Base-by-base conservation (phyloP, 1,140 invertebrate species). In the Gyrodactylus bullatarudis region DNA sequence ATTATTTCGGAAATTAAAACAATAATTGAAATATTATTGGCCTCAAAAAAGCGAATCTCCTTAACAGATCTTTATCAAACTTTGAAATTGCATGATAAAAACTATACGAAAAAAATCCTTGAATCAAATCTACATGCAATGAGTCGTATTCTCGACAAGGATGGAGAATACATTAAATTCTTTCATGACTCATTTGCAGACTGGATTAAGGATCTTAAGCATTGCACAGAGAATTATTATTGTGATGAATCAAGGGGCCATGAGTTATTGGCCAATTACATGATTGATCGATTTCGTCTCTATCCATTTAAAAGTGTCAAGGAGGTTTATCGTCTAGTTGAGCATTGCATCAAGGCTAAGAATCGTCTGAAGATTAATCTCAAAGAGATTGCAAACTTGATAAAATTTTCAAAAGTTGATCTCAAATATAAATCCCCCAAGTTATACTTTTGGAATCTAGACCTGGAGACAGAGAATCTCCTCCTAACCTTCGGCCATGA, bases 181-280 rank as follows among this genome's bases (percentile, higher is more conserved):
- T 54, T 54, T 24, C 86, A 88, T 74, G 87, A 90, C 78, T 91
- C 89, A 74, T 94, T 94, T 79, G 87, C 89, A 8, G 88, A 90
- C 77, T 96, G 91, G 91, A 79, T 95, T 68, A 80, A 89, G 23
- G 91, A 96, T 80, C 90, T 94, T 0, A 96, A 95, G 80, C 90
- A 94, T 77, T 93, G 90, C 78, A 94, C 91, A 19, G 87, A 88
- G 74, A 87, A 89, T 76, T 92, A 89, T 79, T 81, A 91, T 26
- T 90, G 88, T 77, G 86, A 87, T 73, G 86, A 87, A 0, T 82
- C 84, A 26, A 87, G 88, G 77, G 89, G 89, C 0, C 88, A 91
- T 78, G 86, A 86, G 1, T 87, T 88, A 81, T 83, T 90, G 21
- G 87, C 88, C 1, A 86, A 54, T 8, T 8, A 8, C 8, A 54